Base-by-base conservation (phyloP, 2,888 invertebrate genomes). In the Tineola bisselliella region DNA sequence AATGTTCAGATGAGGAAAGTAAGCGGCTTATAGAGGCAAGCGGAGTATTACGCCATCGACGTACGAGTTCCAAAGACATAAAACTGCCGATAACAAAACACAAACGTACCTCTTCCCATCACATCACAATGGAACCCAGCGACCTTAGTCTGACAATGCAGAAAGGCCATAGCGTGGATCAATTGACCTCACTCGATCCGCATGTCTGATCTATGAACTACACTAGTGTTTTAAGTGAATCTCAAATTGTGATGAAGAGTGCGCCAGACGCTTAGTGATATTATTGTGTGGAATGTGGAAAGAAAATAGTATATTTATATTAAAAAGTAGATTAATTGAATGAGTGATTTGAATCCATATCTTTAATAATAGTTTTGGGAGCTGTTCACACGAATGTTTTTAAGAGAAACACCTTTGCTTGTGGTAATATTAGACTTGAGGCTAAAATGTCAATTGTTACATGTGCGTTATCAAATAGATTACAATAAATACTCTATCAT, bases 31-130 rank as follows among this genome's bases (percentile, higher is more conserved):
- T 87, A 63, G 84, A 83, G 59, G 70, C 78, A 38, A 74, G 74
- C 60, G 81, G 79, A 62, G 84, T 76, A 63, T 73, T 90, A 63
- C 82, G 90, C 1, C 90, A 90, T 75, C 84, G 90, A 4, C 84
- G 90, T 67, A 90, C 90, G 44, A 88, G 88, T 68, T 90, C 90
- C n/a, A 86, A 84, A 67, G 90, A 90, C 69, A 67, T 82, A 63
- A 77, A 79, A 67, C 63, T 17, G 54, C 74, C 76, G n/a, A 73
- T 73, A 60, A 63, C 68, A 58, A 70, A 71, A 44, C 87, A 87
- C 75, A 82, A 84, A 74, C 83, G 88, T 48, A 87, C 87, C 43
- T 81, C 84, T 61, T 84, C 84, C 52, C 87, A 88, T 67, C 87
- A 87, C 74, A 69, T 87, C 65, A 81, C 87, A 31, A 66, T 87